Conservation (phyloP, 2,888 invertebrate species). For the Agrilus mali region DNA sequence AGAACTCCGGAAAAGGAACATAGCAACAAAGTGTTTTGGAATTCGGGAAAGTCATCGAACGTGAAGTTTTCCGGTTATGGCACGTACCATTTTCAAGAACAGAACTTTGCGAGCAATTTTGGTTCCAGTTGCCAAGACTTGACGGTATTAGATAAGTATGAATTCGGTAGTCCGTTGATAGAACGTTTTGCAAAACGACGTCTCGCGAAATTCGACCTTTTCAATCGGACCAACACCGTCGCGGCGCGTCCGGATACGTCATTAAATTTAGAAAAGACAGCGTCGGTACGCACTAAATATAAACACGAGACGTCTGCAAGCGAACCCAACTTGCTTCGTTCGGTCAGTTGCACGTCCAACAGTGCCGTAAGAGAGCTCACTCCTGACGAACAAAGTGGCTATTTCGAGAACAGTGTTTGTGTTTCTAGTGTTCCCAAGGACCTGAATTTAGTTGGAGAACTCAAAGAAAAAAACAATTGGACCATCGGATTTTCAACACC, state of each 20-base stretch:
- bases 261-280: slow-evolving; percentile 24
- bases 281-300: slow-evolving; percentile 28
- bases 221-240: slow-evolving; percentile 8
- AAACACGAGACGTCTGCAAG: slow-evolving; percentile 27
- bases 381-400: slow-evolving; percentile 11
- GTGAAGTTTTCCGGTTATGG: slow-evolving; percentile 20
- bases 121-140: slow-evolving; percentile 34
- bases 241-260: slow-evolving; percentile 17
- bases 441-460: slow-evolving; percentile 44
- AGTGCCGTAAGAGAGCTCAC: slow-evolving; percentile 10
- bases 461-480: slow-evolving; percentile 13
- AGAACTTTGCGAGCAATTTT: slow-evolving; percentile 29
- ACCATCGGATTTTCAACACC: slow-evolving; percentile 12
- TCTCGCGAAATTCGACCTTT: slow-evolving; percentile 6
- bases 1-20: slow-evolving; percentile 22
- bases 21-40: slow-evolving; percentile 1
- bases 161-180: slow-evolving; percentile 20
- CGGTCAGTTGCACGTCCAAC: slow-evolving; percentile 12
- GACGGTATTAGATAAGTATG: slow-evolving; percentile 24
- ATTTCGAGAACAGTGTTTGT: slow-evolving; percentile 29
- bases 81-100: slow-evolving; percentile 21
- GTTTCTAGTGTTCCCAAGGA: slow-evolving; percentile 52
- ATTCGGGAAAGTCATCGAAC: slow-evolving; percentile 11
- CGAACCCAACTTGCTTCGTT: slow-evolving; percentile 29
- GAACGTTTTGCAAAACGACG: slow-evolving; percentile 22